Conservation (phyloP, 2,888 invertebrate genomes). For the Ectemnius lituratus region DNA sequence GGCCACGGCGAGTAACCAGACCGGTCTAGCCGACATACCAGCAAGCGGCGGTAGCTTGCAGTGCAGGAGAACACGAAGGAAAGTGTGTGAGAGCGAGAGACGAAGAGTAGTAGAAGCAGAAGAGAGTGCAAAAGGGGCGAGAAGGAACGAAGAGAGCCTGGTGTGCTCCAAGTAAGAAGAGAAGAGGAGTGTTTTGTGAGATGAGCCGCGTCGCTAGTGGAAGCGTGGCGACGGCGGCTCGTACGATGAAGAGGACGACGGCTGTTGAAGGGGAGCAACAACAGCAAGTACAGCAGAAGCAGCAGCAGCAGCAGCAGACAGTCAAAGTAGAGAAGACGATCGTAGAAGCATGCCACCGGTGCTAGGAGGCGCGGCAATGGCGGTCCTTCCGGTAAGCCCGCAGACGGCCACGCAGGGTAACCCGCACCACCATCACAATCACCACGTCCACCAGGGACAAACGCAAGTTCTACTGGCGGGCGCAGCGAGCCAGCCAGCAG, state of each 20-base stretch:
- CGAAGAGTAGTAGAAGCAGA: background rate
- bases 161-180: background rate
- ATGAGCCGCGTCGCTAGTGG: conserved; percentile 49
- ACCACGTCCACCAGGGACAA: conserved; percentile 66
- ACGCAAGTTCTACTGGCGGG: conserved; percentile 66
- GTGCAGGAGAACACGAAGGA: background rate
- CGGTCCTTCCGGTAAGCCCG: conserved; percentile 77
- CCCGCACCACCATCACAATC: conserved; percentile 68
- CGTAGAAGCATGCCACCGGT: conserved; percentile 75
- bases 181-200: conserved; percentile 24
- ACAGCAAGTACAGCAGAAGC: background rate
- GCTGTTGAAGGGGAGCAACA: background rate
- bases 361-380: conserved; percentile 77
- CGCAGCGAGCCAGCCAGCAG: conserved; percentile 49
- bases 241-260: conserved; percentile 56
- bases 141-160: background rate
- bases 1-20: background rate
- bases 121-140: background rate
- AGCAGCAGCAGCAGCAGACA: background rate
- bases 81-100: background rate
- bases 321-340: conserved; percentile 29
- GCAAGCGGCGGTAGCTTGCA: no score
- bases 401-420: conserved; percentile 76
- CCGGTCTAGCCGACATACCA: no score
- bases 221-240: conserved; percentile 34